Conservation (phyloP, 2,888 invertebrate species). For the Agrochola lychnidis region DNA sequence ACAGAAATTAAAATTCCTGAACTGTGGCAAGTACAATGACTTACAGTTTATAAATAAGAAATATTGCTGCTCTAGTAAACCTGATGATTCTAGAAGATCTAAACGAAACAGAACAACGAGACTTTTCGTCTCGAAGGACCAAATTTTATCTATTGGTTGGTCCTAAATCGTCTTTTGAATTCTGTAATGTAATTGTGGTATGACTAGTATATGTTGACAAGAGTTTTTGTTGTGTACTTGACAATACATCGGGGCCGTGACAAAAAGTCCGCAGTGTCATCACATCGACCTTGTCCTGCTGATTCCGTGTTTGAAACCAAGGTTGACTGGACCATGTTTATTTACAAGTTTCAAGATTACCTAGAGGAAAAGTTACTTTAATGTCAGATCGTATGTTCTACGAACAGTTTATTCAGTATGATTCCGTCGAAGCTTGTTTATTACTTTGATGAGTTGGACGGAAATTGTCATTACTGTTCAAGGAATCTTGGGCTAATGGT, state of each 20-base stretch:
- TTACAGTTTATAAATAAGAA: slow-evolving; percentile 26
- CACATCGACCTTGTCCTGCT: slow-evolving; percentile 77
- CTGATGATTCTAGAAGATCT: slow-evolving; percentile 26
- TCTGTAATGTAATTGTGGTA: slow-evolving; percentile 43
- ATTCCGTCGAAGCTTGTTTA: slow-evolving; percentile 15
- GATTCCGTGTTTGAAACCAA: slow-evolving; percentile 82
- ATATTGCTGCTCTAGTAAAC: slow-evolving; percentile 25
- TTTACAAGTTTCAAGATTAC: slow-evolving; percentile 37
- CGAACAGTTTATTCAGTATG: neutral
- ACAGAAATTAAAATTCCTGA: slow-evolving; percentile 36
- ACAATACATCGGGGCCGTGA: slow-evolving; percentile 66
- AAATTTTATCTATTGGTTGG: neutral
- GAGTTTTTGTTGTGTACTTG: slow-evolving; percentile 64
- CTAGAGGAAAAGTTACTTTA: slow-evolving; percentile 33
- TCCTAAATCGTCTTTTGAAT: slow-evolving; percentile 14
- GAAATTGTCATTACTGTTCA: slow-evolving; percentile 25
- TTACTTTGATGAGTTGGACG: slow-evolving; percentile 11
- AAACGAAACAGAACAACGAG: neutral
- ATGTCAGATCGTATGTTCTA: neutral
- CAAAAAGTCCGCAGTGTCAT: slow-evolving; percentile 80
- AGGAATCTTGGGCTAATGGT: slow-evolving; percentile 17
- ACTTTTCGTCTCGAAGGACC: slow-evolving; percentile 11
- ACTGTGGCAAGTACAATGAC: slow-evolving; percentile 52
- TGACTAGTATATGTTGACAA: slow-evolving; percentile 55
- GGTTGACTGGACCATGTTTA: slow-evolving; percentile 64